Conservation (phyloP, 1,140 invertebrate genomes). For the Drosophila nebulosa region DNA sequence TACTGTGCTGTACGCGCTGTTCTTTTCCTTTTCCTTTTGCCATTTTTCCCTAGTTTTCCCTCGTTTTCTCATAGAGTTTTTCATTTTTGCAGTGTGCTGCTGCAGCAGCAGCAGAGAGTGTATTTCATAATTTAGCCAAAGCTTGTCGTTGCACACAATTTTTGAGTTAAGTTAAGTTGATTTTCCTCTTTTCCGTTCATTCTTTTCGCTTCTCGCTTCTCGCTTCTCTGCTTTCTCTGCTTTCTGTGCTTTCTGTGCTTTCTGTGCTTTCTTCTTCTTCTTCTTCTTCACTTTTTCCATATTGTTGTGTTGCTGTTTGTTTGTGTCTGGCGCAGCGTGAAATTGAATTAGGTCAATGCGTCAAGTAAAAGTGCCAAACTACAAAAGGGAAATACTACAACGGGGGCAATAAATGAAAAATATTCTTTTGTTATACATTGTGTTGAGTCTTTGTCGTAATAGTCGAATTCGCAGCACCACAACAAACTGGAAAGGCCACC, state of each 20-base stretch:
- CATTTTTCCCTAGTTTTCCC: background rate
- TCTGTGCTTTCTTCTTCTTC: too few species aligned
- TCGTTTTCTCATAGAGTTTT: background rate
- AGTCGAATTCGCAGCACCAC: too few species aligned
- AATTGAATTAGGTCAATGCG: conserved; percentile 60
- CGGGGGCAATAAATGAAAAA: conserved; percentile 35
- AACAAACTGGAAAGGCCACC: too few species aligned
- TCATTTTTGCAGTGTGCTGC: conserved; percentile 14
- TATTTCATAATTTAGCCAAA: conserved; percentile 48
- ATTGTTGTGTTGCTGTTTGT: conserved; percentile 11
- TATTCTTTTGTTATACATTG: conserved; percentile 15
- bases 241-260: too few species aligned
- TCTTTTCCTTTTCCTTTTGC: background rate
- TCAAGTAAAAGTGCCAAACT: conserved; percentile 47
- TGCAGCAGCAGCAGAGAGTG: too few species aligned
- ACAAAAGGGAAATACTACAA: conserved; percentile 6
- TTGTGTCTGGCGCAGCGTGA: conserved; percentile 50
- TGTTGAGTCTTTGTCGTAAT: background rate
- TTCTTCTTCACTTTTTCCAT: background rate
- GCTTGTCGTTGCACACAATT: conserved; percentile 42
- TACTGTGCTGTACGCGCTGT: background rate
- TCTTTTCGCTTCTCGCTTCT: background rate
- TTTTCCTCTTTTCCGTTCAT: conserved; percentile 22
- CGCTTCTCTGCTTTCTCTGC: too few species aligned
- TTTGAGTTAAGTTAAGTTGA: conserved; percentile 49